Evolutionary conservation across 2,113 vertebrate species (phyloP), one percentile per base, ranked within the genome.

Genomic region (Pteronura brasiliensis): DNA sequence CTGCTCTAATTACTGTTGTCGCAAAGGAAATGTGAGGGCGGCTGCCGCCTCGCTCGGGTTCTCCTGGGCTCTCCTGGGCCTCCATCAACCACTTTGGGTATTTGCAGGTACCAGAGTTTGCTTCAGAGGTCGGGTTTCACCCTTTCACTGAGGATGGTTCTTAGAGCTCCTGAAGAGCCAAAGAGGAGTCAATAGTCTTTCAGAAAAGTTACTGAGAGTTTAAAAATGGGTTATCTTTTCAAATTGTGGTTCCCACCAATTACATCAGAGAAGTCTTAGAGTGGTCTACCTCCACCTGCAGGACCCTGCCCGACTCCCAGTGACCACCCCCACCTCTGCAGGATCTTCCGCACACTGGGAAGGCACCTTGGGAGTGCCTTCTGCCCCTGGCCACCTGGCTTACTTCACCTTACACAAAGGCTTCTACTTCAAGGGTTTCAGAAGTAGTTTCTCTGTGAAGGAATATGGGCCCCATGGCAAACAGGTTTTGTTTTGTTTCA

Each of bases 1-100:
- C 92, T 81, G 91, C 49, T 95, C 25, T 90, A 92, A 97, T 92
- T 55, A 96, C n/a, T 72, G 88, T 76, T 90, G 34, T 93, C 92
- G 18, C 4, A 0, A 59, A 81, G 89, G 44, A 84, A 79, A 69
- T 7, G 10, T 15, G 55, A 95, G 7, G 27, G 42, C 7, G 77
- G 74, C 34, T 42, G 67, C 42, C 1, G 39, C 67, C 57, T 83
- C 84, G 55, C 63, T 80, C 80, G 57, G 49, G 61, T 55, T 69
- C 61, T 8, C 29, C 52, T 23, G 57, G 55, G 21, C 21, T 36
- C 15, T 79, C 67, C 47, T 5, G 69, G 72, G 63, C 65, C 9
- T 15, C 23, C 9, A 69, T 47, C 36, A 91, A 69, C 69, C 87
- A 57, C 52, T 31, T 49, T 61, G 74, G 42, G 21, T 71, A 90